phyloP scores from a whole-genome alignment of 2,113 vertebrate species.

The Labeo rohita region DNA sequence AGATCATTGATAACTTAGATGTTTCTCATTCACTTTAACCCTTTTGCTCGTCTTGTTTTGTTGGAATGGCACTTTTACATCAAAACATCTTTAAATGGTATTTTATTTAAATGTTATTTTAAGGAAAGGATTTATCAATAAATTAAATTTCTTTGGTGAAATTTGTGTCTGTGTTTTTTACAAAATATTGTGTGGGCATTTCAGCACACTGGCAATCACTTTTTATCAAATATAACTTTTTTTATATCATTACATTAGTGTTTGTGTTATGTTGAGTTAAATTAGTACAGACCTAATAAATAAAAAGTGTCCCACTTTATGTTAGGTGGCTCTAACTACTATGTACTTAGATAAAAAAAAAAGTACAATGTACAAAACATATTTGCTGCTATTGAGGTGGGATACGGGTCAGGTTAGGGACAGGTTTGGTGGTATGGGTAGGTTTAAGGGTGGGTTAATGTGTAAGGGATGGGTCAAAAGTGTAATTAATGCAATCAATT shows the following conservation, averaged over 20 bases:
- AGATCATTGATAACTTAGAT: neutral
- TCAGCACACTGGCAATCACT: neutral
- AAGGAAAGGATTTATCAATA: constrained; percentile 5
- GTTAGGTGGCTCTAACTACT: too few species aligned
- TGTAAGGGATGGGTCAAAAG: too few species aligned
- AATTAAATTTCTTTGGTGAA: constrained; percentile 1
- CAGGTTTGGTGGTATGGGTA: too few species aligned
- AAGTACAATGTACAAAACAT: too few species aligned
- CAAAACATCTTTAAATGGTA: neutral
- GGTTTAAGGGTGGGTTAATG: too few species aligned
- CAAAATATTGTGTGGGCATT: neutral
- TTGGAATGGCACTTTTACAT: neutral
- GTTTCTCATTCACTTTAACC: neutral
- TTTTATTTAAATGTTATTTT: constrained; percentile 5
- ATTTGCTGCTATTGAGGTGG: too few species aligned
- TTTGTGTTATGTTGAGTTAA: neutral
- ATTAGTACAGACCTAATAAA: neutral
- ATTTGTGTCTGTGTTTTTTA: neutral
- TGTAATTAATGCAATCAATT: too few species aligned
- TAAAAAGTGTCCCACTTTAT: neutral
- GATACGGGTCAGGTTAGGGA: too few species aligned
- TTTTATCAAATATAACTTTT: neutral
- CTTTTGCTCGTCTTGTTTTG: neutral
- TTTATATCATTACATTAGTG: neutral
- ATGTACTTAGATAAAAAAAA: too few species aligned